phyloP scores from a whole-genome alignment of 1,140 invertebrate species.

The honey bee (Apis mellifera) region Amel_HAv3.1 CM009936.2:10433501-10434000 shows the following conservation, averaged over 20 bases:
- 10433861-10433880: constrained; percentile 12
- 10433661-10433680: too few species aligned
- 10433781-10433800: constrained; percentile 8
- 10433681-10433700: too few species aligned
- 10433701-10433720: not conserved
- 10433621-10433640: not conserved
- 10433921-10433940: constrained; percentile 5
- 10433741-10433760: not conserved
- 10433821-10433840: constrained; percentile 24
- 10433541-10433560: constrained; percentile 47
- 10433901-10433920: constrained; percentile 5
- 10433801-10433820: constrained; percentile 29
- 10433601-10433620: not conserved
- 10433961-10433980: too few species aligned
- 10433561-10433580: not conserved
- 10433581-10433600: not conserved
- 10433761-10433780: constrained; percentile 5
- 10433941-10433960: not conserved
- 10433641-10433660: too few species aligned
- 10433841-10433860: constrained; percentile 37
- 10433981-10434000: not conserved
- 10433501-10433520: constrained; percentile 63
- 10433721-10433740: too few species aligned
- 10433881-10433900: not conserved
- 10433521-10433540: constrained; percentile 37